phyloP scores from a whole-genome alignment of 2,888 invertebrate species.

The Corbicula japonica region DNA sequence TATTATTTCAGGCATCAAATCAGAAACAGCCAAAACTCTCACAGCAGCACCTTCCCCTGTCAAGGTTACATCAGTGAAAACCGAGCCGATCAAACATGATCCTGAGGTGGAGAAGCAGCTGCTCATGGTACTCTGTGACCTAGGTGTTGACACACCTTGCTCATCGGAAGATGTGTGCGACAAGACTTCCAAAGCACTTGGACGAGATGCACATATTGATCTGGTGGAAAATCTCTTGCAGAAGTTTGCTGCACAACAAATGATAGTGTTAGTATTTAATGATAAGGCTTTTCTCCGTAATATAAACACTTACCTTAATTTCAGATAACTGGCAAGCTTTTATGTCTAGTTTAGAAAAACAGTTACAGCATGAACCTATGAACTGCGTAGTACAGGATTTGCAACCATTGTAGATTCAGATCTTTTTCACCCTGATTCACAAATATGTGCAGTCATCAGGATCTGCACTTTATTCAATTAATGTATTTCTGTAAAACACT shows the following conservation, averaged over 20 bases:
- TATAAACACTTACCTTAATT: no score
- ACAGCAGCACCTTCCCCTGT: slow-evolving; percentile 45
- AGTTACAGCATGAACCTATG: no score
- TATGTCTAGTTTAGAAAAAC: no score
- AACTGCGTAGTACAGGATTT: no score
- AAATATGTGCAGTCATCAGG: no score
- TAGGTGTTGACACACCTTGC: slow-evolving; percentile 90
- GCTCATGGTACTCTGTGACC: slow-evolving; percentile 91
- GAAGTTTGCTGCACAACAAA: slow-evolving; percentile 92
- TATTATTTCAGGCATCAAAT: not conserved
- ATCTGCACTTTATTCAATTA: no score
- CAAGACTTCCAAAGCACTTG: slow-evolving; percentile 86
- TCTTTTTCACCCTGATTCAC: no score
- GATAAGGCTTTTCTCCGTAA: no score
- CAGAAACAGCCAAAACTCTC: slow-evolving; percentile 35
- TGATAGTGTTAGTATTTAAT: slow-evolving; percentile 88
- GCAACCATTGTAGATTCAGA: no score
- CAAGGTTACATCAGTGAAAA: slow-evolving; percentile 36
- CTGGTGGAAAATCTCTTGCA: slow-evolving; percentile 91
- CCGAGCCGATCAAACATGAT: slow-evolving; percentile 84
- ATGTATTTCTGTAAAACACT: no score
- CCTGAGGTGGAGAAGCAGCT: slow-evolving; percentile 90
- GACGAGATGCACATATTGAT: slow-evolving; percentile 88
- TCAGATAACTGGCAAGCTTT: no score
- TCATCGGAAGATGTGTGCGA: slow-evolving; percentile 90